These are phyloP conservation scores for Amazona vittata DNA, from an alignment of 2,113 vertebrate genomes.

Conservation along the genomic window DNA sequence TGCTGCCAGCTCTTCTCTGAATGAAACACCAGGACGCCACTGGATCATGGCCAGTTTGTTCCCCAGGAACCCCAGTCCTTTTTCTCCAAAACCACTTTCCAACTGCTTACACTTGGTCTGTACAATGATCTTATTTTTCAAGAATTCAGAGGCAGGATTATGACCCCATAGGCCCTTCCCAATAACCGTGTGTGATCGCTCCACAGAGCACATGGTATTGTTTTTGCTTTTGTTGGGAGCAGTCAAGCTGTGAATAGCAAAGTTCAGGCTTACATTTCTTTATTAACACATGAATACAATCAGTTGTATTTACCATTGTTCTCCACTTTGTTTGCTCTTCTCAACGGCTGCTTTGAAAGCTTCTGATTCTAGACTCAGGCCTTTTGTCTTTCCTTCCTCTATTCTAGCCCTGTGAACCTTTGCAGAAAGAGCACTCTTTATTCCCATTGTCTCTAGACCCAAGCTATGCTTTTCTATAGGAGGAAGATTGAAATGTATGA, in stretches of 20 bases:
- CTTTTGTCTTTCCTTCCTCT: not conserved
- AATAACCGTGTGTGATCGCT: not conserved
- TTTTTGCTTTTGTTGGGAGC: not conserved
- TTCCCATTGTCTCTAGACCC: not conserved
- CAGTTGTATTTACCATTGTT: constrained; percentile 26
- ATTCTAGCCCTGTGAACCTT: not conserved
- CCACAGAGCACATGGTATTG: not conserved
- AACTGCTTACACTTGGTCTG: not conserved
- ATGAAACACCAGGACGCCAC: not conserved
- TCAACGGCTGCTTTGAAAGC: not conserved
- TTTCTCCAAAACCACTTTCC: not conserved
- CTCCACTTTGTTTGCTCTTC: constrained; percentile 17
- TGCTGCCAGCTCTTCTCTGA: not conserved
- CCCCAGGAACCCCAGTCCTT: not conserved
- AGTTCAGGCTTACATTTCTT: not conserved
- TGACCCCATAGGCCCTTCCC: not conserved
- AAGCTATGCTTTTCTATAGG: not conserved
- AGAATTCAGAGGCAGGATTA: not conserved
- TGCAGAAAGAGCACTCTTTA: not conserved
- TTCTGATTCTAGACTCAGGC: not conserved
- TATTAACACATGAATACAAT: not conserved
- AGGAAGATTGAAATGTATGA: not conserved
- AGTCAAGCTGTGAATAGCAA: not conserved
- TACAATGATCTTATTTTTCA: not conserved
- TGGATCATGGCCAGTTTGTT: not conserved